Evolutionary conservation across 2,113 vertebrate genomes (phyloP).

Genomic region (Chaetops frenatus): DNA sequence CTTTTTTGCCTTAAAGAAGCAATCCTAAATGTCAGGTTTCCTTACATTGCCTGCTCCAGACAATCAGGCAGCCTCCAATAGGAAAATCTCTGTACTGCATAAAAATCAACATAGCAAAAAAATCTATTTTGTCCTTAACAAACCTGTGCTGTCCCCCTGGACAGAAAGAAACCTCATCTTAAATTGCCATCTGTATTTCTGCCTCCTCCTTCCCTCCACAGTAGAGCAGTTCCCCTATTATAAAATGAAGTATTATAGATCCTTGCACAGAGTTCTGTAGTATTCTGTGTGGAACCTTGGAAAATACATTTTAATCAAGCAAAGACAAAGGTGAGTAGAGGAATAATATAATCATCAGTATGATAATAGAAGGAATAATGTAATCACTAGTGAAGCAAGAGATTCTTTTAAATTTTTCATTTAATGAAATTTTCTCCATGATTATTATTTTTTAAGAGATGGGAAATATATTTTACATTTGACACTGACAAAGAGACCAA

Average conservation of each 20-base stretch:
- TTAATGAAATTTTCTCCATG: background rate
- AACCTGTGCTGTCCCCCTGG: background rate
- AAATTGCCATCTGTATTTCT: background rate
- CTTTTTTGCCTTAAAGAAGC: background rate
- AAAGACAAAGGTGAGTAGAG: background rate
- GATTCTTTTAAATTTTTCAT: background rate
- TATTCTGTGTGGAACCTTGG: background rate
- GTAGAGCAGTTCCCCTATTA: background rate
- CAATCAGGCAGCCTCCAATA: background rate
- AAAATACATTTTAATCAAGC: background rate
- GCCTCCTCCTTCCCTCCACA: background rate
- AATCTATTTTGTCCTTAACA: background rate
- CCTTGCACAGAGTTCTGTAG: background rate
- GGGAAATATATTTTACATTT: background rate
- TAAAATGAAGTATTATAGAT: background rate
- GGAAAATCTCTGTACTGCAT: background rate
- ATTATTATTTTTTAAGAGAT: background rate
- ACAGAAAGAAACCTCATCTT: background rate
- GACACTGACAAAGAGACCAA: background rate
- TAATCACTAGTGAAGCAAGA: background rate
- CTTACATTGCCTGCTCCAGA: background rate
- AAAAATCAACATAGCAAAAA: background rate
- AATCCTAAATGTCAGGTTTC: background rate
- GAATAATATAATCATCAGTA: background rate
- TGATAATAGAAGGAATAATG: background rate